phyloP scores from a whole-genome alignment of 2,888 invertebrate species.

The Metacarcinus magister region DNA sequence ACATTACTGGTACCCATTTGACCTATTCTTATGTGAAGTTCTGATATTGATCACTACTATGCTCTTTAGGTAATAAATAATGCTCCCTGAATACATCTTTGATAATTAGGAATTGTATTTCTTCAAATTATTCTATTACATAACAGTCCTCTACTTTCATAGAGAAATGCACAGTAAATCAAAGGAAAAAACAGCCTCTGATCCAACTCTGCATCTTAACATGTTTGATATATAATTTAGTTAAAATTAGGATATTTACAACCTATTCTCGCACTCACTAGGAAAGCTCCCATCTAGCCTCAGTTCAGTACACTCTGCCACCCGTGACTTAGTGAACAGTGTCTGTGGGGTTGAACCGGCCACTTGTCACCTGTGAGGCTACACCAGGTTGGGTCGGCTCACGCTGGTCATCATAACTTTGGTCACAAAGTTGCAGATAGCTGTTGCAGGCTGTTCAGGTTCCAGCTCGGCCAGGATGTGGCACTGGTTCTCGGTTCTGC shows the following conservation, averaged over 20 bases:
- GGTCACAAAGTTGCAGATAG: slow-evolving; percentile 95
- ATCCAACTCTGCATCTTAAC: slow-evolving; percentile 49
- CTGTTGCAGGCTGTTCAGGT: slow-evolving; percentile 96
- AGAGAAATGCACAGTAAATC: slow-evolving; percentile 46
- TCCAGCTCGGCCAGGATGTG: slow-evolving; percentile 98
- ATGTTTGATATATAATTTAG: slow-evolving; percentile 61
- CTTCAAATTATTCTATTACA: slow-evolving; percentile 46
- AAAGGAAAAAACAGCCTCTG: slow-evolving; percentile 51
- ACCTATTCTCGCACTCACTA: slow-evolving; percentile 47
- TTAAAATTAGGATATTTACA: slow-evolving; percentile 59
- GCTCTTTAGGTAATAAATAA: slow-evolving; percentile 49
- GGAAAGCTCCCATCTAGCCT: slow-evolving; percentile 12
- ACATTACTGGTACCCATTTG: slow-evolving; percentile 57
- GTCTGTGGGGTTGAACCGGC: not conserved
- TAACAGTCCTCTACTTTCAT: slow-evolving; percentile 41
- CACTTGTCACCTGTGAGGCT: slow-evolving; percentile 27
- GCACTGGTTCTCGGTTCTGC: slow-evolving; percentile 96
- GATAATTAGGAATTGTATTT: slow-evolving; percentile 43
- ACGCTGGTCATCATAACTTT: slow-evolving; percentile 89
- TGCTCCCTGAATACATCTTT: slow-evolving; percentile 51
- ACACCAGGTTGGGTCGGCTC: slow-evolving; percentile 82
- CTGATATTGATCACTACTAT: slow-evolving; percentile 46
- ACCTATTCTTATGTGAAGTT: slow-evolving; percentile 46
- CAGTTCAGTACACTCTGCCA: slow-evolving; percentile 40
- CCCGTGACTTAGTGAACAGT: not conserved